A percentile compares a stretch with the other conserved stretches of the same genome.
Conservation (phyloP, 1,140 invertebrate species). For the Bombus waltoni region DNA sequence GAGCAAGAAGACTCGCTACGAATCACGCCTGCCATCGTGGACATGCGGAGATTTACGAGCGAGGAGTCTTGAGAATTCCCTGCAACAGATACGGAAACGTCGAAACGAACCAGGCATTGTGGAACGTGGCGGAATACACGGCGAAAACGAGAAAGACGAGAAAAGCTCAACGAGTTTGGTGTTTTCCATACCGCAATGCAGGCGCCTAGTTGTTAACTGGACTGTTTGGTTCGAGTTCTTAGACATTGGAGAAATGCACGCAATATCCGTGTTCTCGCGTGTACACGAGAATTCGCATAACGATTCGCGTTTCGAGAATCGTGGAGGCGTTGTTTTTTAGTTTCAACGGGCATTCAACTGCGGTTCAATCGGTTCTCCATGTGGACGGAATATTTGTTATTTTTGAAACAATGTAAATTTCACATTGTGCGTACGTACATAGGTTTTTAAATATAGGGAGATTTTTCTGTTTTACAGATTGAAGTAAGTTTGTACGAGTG, state of each 20-base stretch:
- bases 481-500: no score
- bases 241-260: constrained; percentile 14
- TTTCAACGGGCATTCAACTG: not conserved
- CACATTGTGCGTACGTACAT: not conserved
- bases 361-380: not conserved
- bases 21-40: not conserved
- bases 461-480: no score
- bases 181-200: constrained; percentile 43
- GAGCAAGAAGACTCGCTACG: not conserved
- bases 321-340: not conserved
- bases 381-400: not conserved
- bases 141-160: not conserved
- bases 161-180: not conserved
- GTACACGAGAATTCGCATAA: constrained; percentile 22
- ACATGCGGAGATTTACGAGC: constrained; percentile 2
- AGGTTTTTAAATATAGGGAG: no score
- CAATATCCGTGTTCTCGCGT: constrained; percentile 17
- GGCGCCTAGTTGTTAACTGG: constrained; percentile 2
- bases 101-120: not conserved
- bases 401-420: not conserved
- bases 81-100: not conserved
- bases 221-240: not conserved
- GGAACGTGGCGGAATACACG: not conserved
- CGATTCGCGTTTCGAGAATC: not conserved
- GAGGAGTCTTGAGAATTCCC: not conserved